Evolutionary conservation across 2,113 vertebrate genomes (phyloP), one percentile per base, ranked within the genome.

Genomic region (Gambusia affinis): DNA sequence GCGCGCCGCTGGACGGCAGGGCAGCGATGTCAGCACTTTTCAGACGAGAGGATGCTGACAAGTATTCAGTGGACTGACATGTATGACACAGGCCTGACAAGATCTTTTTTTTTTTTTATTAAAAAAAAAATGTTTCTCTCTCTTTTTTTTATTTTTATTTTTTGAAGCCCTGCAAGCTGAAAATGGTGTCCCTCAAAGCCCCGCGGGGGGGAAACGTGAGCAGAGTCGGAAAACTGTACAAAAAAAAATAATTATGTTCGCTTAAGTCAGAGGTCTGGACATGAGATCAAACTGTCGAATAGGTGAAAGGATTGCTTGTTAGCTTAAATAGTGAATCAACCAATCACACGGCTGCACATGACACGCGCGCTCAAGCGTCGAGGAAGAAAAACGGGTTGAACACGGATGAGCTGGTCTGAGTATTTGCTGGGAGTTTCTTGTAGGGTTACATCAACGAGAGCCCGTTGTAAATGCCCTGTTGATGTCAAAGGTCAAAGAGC

Each of bases 1-100:
- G 89, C 74, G 60, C 73, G 78, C 80, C 76, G 87, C 85, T 37
- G 89, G 91, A 90, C 89, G 87, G 89, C 83, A 81, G 87, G 89
- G 75, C 87, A 85, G 89, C 91, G 8, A 29, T 90, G 91, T 94
- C 93, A 93, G 93, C 92, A 91, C 87, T 91, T 93, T 92, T 83
- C 88, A 82, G 85, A 91, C 64, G 79, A 37, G 35, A 37, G 35
- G 82, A 87, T 88, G 88, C 89, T 91, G 89, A 90, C 92, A 90
- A 86, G 89, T 80, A 89, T 79, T 82, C 81, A 88, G 80, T 78
- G 83, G 89, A 91, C 87, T 91, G 88, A 89, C 88, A 85, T 84
- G 86, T 80, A 88, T 89, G 75, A 81, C 75, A 90, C 82, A 80
- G 74, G 75, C 79, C 72, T 72, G 64, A 86, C 75, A 51, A 75